Conservation (phyloP, 1,140 invertebrate species). For the Sminthurides bifidus region DNA sequence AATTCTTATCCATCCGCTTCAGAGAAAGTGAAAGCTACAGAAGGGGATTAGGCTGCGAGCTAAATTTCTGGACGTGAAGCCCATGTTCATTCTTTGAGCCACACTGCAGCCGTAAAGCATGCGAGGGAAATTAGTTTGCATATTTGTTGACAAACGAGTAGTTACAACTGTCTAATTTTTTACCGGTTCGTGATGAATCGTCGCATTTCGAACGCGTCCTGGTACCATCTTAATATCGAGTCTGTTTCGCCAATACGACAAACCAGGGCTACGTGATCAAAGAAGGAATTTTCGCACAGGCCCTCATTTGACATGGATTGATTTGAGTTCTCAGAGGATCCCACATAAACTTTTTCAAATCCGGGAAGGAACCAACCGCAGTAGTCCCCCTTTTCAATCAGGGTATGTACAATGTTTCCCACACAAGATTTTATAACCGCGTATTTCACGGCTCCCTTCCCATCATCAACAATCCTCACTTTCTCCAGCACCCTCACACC, state of each 20-base stretch:
- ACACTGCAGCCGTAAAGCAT: too few species aligned
- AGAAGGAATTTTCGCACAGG: conserved; percentile 30
- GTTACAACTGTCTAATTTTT: too few species aligned
- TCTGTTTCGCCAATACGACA: conserved; percentile 36
- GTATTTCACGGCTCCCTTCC: conserved; percentile 35
- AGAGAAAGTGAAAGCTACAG: too few species aligned
- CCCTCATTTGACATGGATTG: not conserved
- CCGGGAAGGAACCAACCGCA: conserved; percentile 39
- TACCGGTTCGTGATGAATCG: conserved; percentile 43
- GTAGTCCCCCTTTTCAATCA: conserved; percentile 39
- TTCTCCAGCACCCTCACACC: conserved; percentile 34
- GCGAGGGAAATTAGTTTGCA: too few species aligned
- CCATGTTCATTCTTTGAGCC: too few species aligned
- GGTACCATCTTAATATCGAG: conserved; percentile 40
- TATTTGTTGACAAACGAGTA: too few species aligned
- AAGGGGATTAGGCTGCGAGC: too few species aligned
- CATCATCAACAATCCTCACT: conserved; percentile 32
- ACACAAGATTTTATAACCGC: conserved; percentile 41
- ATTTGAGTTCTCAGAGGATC: too few species aligned
- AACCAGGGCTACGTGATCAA: conserved; percentile 43
- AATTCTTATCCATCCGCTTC: too few species aligned
- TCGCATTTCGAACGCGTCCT: conserved; percentile 41
- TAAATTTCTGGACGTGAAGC: too few species aligned
- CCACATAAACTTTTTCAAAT: conserved; percentile 30
- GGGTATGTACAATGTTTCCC: conserved; percentile 42